phyloP scores from a whole-genome alignment of 2,113 vertebrate genomes.

The Trochalopteron elliotii region DNA sequence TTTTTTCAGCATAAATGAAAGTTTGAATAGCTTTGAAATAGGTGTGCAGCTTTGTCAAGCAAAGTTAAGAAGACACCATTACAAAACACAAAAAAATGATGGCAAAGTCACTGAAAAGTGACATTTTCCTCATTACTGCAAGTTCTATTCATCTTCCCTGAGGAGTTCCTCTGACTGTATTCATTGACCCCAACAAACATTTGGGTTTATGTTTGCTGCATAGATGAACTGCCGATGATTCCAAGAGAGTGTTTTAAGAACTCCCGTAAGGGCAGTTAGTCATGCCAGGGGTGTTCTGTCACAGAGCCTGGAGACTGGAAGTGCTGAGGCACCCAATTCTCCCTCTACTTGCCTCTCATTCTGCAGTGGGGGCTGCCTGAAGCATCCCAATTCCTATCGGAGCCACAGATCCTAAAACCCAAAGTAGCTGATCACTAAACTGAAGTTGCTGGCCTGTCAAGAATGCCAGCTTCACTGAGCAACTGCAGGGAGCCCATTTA shows the following conservation, averaged over 20 bases:
- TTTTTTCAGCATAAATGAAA: neutral
- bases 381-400: neutral
- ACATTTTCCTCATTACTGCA: conserved; percentile 5
- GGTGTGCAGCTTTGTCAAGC: neutral
- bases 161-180: neutral
- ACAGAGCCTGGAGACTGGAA: neutral
- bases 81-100: neutral
- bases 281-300: neutral
- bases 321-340: neutral
- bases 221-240: conserved; percentile 15
- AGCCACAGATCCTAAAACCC: neutral
- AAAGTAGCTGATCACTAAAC: conserved; percentile 17
- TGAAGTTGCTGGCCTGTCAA: conserved; percentile 43
- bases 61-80: neutral
- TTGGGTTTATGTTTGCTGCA: neutral
- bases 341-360: neutral
- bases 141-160: neutral
- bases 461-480: conserved; percentile 19
- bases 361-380: neutral
- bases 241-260: neutral
- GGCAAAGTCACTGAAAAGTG: neutral
- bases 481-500: conserved; percentile 9
- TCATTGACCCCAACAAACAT: conserved; percentile 6
- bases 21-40: neutral
- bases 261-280: neutral